These are phyloP conservation scores for Astropecten irregularis DNA, from an alignment of 53 echinoderm and acorn worm species.

Conservation along the genomic window DNA sequence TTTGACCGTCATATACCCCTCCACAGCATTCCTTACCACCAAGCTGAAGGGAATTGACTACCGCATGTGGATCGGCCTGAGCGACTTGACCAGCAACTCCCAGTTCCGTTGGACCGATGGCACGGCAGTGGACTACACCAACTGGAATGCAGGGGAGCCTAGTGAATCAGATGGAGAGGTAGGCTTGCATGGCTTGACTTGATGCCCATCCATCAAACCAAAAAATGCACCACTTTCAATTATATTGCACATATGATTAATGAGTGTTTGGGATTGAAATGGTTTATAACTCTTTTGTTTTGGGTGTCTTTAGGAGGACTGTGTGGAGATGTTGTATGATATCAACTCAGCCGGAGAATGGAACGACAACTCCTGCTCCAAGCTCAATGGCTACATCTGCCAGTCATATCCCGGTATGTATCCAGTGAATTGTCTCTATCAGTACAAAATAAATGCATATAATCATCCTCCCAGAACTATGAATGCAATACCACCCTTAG, in stretches of 20 bases:
- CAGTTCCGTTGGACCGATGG: constrained; percentile 93
- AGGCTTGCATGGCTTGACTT: not conserved
- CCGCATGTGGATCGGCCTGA: constrained; percentile 84
- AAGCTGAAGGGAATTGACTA: constrained; percentile 72
- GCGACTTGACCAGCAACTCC: constrained; percentile 79
- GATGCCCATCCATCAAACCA: not conserved
- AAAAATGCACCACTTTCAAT: not conserved
- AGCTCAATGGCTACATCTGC: constrained; percentile 81
- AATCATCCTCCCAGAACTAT: too few relatives aligned
- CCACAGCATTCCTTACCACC: constrained; percentile 77
- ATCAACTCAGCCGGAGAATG: constrained; percentile 65
- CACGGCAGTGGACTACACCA: constrained; percentile 83
- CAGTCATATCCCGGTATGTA: constrained; percentile 66
- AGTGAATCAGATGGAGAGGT: constrained; percentile 82
- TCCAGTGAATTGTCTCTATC: not conserved
- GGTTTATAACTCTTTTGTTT: not conserved
- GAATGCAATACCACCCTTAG: too few relatives aligned
- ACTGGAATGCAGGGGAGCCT: constrained; percentile 90
- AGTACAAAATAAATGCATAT: too few relatives aligned
- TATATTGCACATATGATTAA: too few relatives aligned
- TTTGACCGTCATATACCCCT: too few relatives aligned
- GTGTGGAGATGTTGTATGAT: constrained; percentile 79
- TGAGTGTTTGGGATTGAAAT: too few relatives aligned
- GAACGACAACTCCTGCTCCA: constrained; percentile 81
- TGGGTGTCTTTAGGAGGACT: constrained; percentile 71